phyloP scores from a whole-genome alignment of 2,797 vertebrate species.

The Peromyscus eremicus region DNA sequence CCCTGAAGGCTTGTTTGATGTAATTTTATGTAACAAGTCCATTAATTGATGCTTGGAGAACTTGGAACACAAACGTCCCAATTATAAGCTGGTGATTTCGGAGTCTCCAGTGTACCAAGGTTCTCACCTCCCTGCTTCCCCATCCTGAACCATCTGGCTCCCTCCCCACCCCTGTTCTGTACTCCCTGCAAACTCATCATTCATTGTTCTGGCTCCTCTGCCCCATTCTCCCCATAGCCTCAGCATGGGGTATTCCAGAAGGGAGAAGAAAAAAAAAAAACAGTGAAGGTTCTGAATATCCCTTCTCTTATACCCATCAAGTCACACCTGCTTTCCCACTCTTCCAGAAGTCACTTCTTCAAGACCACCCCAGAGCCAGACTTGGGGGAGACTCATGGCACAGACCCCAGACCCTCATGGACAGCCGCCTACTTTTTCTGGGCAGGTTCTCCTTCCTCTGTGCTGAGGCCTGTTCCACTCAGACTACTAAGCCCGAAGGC shows the following conservation, averaged over 20 bases:
- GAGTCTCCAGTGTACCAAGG: conserved; percentile 28
- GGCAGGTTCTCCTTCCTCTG: conserved; percentile 34
- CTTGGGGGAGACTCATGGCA: conserved; percentile 46
- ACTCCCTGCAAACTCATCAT: background rate
- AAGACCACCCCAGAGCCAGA: background rate
- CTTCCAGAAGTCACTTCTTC: conserved; percentile 40
- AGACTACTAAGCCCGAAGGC: conserved; percentile 48
- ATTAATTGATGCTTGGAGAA: conserved; percentile 31
- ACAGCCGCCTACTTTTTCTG: conserved; percentile 35
- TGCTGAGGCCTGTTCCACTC: conserved; percentile 51
- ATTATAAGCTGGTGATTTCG: conserved; percentile 46
- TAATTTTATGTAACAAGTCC: conserved; percentile 1
- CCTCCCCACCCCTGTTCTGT: background rate
- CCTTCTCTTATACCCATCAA: conserved; percentile 22
- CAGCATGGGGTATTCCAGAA: conserved; percentile 13
- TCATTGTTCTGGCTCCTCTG: conserved; percentile 21
- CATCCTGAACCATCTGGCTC: background rate
- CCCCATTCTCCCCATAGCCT: background rate
- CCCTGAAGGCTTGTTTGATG: conserved; percentile 40
- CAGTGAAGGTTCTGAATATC: background rate
- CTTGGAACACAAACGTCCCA: conserved; percentile 42
- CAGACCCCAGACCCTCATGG: conserved; percentile 26
- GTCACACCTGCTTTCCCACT: conserved; percentile 1
- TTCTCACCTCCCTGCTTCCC: background rate
- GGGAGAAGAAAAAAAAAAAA: too few species aligned